Evolutionary conservation across 2,113 vertebrate species (phyloP).

Genomic region (Neofelis nebulosa): DNA sequence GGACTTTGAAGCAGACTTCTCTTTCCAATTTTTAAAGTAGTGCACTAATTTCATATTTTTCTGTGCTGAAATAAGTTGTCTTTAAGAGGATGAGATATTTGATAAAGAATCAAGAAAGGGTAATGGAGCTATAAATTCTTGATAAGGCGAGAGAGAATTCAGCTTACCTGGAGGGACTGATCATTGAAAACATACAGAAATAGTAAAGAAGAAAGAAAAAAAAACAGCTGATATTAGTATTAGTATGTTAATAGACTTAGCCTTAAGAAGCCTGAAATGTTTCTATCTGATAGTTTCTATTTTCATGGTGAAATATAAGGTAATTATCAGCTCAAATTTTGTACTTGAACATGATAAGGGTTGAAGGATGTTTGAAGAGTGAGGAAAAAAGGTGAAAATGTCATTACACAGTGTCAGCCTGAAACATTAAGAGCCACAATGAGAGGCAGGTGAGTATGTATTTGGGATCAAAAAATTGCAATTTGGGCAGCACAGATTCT

Average conservation of each 20-base stretch:
- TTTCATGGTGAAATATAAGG: conserved; percentile 15
- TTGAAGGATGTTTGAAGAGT: not conserved
- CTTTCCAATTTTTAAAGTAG: not conserved
- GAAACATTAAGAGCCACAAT: not conserved
- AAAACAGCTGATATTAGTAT: not conserved
- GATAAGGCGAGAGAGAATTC: not conserved
- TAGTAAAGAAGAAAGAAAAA: not conserved
- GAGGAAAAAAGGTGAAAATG: conserved; percentile 8
- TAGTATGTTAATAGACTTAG: not conserved
- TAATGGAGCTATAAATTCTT: not conserved
- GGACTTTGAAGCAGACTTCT: not conserved
- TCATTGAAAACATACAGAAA: not conserved
- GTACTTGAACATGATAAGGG: not conserved
- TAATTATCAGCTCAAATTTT: conserved; percentile 23
- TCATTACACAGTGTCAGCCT: not conserved
- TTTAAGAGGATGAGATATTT: not conserved
- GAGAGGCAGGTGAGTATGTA: not conserved
- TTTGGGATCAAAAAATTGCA: not conserved
- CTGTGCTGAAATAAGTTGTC: not conserved
- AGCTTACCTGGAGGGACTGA: not conserved
- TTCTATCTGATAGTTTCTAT: not conserved
- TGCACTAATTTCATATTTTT: not conserved
- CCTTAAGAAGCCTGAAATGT: not conserved
- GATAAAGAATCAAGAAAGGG: not conserved
- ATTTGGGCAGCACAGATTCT: not conserved